phyloP scores from a whole-genome alignment of 2,888 invertebrate genomes.

The Osmoderma eremita region DNA sequence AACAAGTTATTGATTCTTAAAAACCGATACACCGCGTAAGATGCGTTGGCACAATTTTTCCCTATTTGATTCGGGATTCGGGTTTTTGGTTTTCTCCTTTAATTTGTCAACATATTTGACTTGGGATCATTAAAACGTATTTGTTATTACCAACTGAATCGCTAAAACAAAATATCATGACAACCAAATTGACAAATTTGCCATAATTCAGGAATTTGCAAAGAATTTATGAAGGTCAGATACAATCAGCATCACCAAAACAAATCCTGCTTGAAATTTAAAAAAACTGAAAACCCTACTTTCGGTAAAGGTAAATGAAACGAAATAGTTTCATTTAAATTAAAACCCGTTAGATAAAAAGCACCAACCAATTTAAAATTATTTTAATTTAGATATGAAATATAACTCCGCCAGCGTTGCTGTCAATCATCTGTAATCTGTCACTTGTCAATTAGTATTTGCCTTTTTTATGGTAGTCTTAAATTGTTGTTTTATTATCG shows the following conservation, averaged over 20 bases:
- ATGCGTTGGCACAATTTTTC: conserved; percentile 40
- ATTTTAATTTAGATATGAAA: too few species aligned
- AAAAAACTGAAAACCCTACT: conserved; percentile 2
- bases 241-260: conserved; percentile 20
- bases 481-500: too few species aligned
- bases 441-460: too few species aligned
- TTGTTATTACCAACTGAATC: conserved; percentile 17
- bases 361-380: too few species aligned
- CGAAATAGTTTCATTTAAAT: not conserved
- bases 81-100: conserved; percentile 6
- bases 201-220: conserved; percentile 24
- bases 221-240: conserved; percentile 30
- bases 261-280: not conserved
- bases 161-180: conserved; percentile 11
- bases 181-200: conserved; percentile 29
- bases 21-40: conserved; percentile 38
- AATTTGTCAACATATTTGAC: conserved; percentile 27
- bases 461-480: too few species aligned
- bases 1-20: conserved; percentile 36
- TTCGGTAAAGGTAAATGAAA: not conserved
- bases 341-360: too few species aligned
- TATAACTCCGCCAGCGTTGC: too few species aligned
- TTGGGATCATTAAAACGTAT: conserved; percentile 23
- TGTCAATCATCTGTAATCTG: too few species aligned
- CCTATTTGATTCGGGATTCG: conserved; percentile 2